Percentiles rank a stretch among this genome's conserved stretches.
phyloP scores from a whole-genome alignment of 1,140 invertebrate genomes.

The Babylonia areolata region DNA sequence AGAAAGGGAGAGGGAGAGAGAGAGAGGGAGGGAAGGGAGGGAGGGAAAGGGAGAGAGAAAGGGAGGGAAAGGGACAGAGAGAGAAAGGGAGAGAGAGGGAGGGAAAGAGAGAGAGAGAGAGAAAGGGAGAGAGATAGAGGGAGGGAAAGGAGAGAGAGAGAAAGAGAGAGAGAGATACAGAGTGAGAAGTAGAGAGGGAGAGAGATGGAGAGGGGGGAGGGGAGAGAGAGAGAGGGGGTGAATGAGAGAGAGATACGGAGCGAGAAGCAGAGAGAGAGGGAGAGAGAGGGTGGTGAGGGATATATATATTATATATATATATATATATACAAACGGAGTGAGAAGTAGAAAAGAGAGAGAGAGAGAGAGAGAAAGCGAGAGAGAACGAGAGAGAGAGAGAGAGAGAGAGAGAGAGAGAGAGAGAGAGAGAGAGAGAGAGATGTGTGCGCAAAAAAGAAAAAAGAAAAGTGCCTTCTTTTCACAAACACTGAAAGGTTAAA shows the following conservation, averaged over 20 bases:
- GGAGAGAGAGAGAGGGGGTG: not conserved
- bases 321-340: no score
- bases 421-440: not conserved
- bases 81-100: not conserved
- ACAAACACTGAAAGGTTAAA: no score
- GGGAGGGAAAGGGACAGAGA: not conserved
- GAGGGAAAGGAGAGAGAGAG: constrained; percentile 7
- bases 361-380: constrained; percentile 16
- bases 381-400: not conserved
- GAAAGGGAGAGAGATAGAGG: no score
- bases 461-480: no score
- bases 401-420: not conserved
- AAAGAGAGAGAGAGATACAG: not conserved
- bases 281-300: no score
- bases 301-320: no score
- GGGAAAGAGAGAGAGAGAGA: constrained; percentile 4
- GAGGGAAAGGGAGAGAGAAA: not conserved
- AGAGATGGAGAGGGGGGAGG: not conserved
- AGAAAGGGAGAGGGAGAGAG: constrained; percentile 6
- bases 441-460: no score
- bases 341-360: no score
- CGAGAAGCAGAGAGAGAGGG: not conserved
- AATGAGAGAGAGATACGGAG: not conserved
- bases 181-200: not conserved
- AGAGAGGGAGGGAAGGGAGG: constrained; percentile 3